These are phyloP conservation scores for Poeciliopsis prolifica DNA, from an alignment of 2,113 vertebrate genomes.

Conservation along the genomic window DNA sequence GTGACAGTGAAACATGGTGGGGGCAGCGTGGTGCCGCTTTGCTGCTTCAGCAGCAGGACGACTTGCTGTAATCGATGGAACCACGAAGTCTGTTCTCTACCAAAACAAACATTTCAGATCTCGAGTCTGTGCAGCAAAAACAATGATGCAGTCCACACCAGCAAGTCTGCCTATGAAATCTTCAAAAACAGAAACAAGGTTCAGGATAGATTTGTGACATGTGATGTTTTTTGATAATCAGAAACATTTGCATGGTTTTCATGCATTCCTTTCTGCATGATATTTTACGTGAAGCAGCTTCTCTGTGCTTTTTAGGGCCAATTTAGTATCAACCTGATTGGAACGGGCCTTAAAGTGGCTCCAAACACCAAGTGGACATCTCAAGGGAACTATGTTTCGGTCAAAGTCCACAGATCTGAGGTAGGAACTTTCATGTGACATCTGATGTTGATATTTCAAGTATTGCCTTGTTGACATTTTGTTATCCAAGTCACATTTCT, in stretches of 20 bases:
- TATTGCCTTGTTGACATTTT: not conserved
- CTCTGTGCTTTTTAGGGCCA: conserved; percentile 82
- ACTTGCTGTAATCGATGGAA: too few species aligned
- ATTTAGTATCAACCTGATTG: conserved; percentile 93
- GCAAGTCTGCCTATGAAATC: too few species aligned
- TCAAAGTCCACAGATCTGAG: conserved; percentile 90
- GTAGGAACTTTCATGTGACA: conserved; percentile 73
- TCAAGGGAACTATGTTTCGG: conserved; percentile 90
- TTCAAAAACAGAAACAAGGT: too few species aligned
- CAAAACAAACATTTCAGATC: too few species aligned
- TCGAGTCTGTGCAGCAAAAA: too few species aligned
- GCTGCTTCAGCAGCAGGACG: too few species aligned
- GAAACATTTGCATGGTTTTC: not conserved
- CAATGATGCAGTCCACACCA: too few species aligned
- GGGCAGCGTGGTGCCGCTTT: too few species aligned
- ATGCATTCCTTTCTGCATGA: not conserved
- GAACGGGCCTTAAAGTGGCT: conserved; percentile 89
- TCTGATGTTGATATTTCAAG: not conserved
- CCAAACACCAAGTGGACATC: conserved; percentile 88
- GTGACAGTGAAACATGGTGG: too few species aligned
- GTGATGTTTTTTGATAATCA: not conserved
- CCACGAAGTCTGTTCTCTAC: too few species aligned
- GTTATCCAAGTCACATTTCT: not conserved
- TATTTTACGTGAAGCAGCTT: not conserved
- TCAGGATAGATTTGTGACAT: not conserved